Base-by-base conservation (phyloP, 1,140 invertebrate species). In the Drosophila kanapiae region DNA sequence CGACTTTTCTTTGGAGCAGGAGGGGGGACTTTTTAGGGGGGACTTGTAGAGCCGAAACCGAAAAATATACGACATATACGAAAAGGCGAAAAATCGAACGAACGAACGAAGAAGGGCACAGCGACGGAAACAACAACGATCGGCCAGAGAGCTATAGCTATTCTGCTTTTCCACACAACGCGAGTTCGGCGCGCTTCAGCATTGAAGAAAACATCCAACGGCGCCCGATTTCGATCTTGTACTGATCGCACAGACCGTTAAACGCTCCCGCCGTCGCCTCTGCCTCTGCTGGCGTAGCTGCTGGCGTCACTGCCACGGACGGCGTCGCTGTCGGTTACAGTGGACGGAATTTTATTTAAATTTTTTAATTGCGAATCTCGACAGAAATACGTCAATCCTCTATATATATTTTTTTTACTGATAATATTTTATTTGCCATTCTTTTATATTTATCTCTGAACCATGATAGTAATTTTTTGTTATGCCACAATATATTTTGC, bases 151-250 rank as follows among this genome's bases (percentile, higher is more conserved):
- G 67, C 63, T 70, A 70, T 67, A 67, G 38, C 35, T 60, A 54
- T 59, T 60, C 53, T 35, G 53, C 54, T 72, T 49, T 80, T 83
- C 78, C 67, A 65, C 48, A 76, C 81, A 56, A 85, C 83, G 82
- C 82, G 78, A 80, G 62, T 76, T 81, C 69, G 57, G 59, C 75
- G 71, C 65, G 53, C 78, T 68, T 68, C 42, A 68, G 61, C 65
- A 69, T 68, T 49, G 65, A 68, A 67, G 65, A 75, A 77, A 80
- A 83, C 82, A 79, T 78, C 84, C 84, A 80, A 78, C 84, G 64
- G 35, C 80, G 80, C 71, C 80, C 84, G 84, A 78, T 75, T 87
- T 64, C 65, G 78, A 84, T 88, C 75, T 83, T 70, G 49, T 71
- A 85, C 78, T 79, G 82, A 85, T 85, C 81, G 53, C 47, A 31